Conservation (phyloP, 2,797 vertebrate species). For the Euthynnus affinis region DNA sequence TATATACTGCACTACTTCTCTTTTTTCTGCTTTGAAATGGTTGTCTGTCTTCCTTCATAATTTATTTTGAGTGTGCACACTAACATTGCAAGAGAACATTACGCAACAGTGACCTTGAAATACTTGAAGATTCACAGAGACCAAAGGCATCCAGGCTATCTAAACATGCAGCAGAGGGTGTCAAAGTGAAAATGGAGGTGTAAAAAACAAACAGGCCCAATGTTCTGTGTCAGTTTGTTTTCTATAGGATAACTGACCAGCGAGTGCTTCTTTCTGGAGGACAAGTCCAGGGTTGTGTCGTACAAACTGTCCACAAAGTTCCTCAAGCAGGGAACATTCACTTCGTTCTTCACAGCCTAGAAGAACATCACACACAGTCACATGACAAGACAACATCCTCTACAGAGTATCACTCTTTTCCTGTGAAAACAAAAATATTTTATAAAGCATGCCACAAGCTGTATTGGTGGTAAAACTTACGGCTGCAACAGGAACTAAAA, state of each 20-base stretch:
- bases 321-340: constrained; percentile 97
- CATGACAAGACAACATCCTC: neutral
- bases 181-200: constrained; percentile 23
- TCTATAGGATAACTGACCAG: constrained; percentile 87
- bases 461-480: constrained; percentile 84
- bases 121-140: constrained; percentile 61
- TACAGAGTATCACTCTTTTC: neutral
- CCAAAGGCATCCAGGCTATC: constrained; percentile 50
- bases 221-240: constrained; percentile 29
- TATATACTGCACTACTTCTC: constrained; percentile 12
- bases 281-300: constrained; percentile 96
- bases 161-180: constrained; percentile 30
- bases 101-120: constrained; percentile 58
- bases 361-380: constrained; percentile 47
- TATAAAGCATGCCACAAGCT: neutral
- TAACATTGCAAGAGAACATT: constrained; percentile 33
- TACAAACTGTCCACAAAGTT: constrained; percentile 99
- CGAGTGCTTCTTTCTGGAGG: constrained; percentile 98
- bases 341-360: constrained; percentile 98
- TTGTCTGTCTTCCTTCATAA: constrained; percentile 40
- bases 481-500: constrained; percentile 97
- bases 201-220: constrained; percentile 40
- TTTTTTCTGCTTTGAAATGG: constrained; percentile 29
- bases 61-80: constrained; percentile 39
- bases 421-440: neutral